Evolutionary conservation across 2,113 vertebrate species (phyloP).

Genomic region (Benitochromis conjunctus): DNA sequence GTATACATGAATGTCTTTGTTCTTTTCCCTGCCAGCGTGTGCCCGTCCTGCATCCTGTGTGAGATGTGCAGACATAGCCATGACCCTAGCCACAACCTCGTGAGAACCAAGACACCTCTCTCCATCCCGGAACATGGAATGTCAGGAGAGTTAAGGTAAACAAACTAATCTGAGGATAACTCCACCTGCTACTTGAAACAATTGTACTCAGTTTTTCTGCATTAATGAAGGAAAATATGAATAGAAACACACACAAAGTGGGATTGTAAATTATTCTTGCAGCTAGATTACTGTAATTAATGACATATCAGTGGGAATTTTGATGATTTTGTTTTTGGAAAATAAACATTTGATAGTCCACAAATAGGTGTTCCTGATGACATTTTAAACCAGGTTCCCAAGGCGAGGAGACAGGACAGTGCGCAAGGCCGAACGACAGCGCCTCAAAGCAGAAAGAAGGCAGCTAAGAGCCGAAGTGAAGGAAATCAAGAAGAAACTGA

Average conservation of each 20-base stretch:
- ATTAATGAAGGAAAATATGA: slow-evolving; percentile 10
- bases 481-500: slow-evolving; percentile 95
- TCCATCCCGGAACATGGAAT: slow-evolving; percentile 76
- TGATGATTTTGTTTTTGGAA: slow-evolving; percentile 31
- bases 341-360: slow-evolving; percentile 57
- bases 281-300: slow-evolving; percentile 15
- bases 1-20: not conserved
- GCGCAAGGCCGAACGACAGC: slow-evolving; percentile 93
- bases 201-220: not conserved
- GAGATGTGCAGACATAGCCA: slow-evolving; percentile 86
- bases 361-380: slow-evolving; percentile 64
- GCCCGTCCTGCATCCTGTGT: slow-evolving; percentile 88
- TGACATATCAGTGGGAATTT: slow-evolving; percentile 9
- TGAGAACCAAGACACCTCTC: slow-evolving; percentile 88
- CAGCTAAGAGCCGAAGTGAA: slow-evolving; percentile 94
- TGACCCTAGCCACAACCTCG: slow-evolving; percentile 83
- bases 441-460: slow-evolving; percentile 91
- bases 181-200: not conserved
- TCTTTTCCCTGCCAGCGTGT: slow-evolving; percentile 73
- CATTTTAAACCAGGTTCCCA: slow-evolving; percentile 81
- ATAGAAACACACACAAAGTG: not conserved
- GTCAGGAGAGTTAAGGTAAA: slow-evolving; percentile 77
- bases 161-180: slow-evolving; percentile 16
- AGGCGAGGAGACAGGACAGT: slow-evolving; percentile 92
- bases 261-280: not conserved